phyloP scores from a whole-genome alignment of 2,888 invertebrate species.

The Dasypogon diadema region DNA sequence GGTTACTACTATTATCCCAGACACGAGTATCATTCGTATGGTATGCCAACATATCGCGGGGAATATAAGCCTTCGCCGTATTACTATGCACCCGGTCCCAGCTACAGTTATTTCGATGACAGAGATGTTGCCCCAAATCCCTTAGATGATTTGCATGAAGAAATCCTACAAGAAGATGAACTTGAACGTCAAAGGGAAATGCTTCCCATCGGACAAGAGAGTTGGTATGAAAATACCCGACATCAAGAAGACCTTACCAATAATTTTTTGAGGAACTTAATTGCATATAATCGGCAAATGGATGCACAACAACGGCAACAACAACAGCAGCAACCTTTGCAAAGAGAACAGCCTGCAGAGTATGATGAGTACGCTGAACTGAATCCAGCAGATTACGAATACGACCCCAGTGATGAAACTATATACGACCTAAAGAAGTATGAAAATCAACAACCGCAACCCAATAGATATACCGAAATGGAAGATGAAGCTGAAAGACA shows the following conservation, averaged over 20 bases:
- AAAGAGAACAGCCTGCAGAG: constrained; percentile 68
- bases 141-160: constrained; percentile 72
- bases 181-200: constrained; percentile 67
- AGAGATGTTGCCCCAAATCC: constrained; percentile 67
- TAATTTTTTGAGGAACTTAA: constrained; percentile 74
- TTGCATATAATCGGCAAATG: constrained; percentile 71
- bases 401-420: constrained; percentile 55
- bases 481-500: constrained; percentile 78
- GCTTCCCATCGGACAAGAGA: constrained; percentile 71
- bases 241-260: constrained; percentile 67
- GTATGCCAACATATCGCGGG: constrained; percentile 60
- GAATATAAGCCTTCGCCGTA: constrained; percentile 65
- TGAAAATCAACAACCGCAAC: constrained; percentile 47
- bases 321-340: constrained; percentile 56
- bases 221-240: constrained; percentile 70
- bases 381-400: constrained; percentile 58
- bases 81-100: constrained; percentile 68
- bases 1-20: constrained; percentile 58
- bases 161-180: constrained; percentile 74
- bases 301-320: constrained; percentile 71
- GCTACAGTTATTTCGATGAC: constrained; percentile 67
- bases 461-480: constrained; percentile 60
- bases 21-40: constrained; percentile 59
- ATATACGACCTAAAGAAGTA: constrained; percentile 56
- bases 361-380: constrained; percentile 70